Percentiles rank a stretch among this genome's conserved stretches.
Conservation (phyloP, 2,797 vertebrate genomes). For the Microchirus variegatus region DNA sequence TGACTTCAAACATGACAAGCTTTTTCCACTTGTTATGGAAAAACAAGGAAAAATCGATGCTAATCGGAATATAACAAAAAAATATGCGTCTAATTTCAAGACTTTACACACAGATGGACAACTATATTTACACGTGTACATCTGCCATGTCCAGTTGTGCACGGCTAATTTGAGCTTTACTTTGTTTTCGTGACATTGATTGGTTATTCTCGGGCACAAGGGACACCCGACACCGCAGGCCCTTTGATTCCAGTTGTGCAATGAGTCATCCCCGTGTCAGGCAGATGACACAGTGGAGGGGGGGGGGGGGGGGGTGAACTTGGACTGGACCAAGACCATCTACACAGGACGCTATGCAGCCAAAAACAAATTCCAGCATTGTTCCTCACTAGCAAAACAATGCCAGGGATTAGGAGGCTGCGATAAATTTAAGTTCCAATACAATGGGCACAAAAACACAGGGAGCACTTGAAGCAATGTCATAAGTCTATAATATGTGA, state of each 20-base stretch:
- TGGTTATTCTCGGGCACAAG: constrained; percentile 72
- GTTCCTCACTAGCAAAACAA: constrained; percentile 71
- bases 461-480: constrained; percentile 24
- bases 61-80: background rate
- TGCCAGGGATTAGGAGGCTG: constrained; percentile 66
- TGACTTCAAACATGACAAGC: constrained; percentile 16
- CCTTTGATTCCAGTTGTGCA: constrained; percentile 72
- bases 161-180: constrained; percentile 53
- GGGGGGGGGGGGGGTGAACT: constrained; percentile 47
- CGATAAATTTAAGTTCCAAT: constrained; percentile 72
- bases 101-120: constrained; percentile 8
- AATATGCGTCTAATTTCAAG: background rate
- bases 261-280: constrained; percentile 74
- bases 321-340: constrained; percentile 59
- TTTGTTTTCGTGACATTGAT: constrained; percentile 81
- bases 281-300: constrained; percentile 61
- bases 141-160: constrained; percentile 53
- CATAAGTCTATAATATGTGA: no score
- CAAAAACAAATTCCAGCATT: constrained; percentile 61
- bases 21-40: constrained; percentile 5
- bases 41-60: background rate
- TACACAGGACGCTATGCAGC: constrained; percentile 39
- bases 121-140: constrained; percentile 37
- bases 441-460: constrained; percentile 53
- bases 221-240: constrained; percentile 73